Evolutionary conservation across 2,888 invertebrate species (phyloP).

Genomic region (Anthrax anthrax): DNA sequence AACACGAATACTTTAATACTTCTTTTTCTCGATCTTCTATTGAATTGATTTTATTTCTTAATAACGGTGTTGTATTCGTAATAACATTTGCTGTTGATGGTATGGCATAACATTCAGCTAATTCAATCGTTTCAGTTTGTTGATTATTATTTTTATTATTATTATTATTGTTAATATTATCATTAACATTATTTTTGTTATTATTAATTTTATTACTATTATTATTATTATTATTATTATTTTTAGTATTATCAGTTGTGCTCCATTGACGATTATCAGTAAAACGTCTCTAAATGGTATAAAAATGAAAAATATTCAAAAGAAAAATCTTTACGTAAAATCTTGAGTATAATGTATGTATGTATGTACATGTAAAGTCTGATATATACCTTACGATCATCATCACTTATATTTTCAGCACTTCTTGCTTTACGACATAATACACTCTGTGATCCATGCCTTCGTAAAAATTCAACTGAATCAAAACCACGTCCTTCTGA

Average conservation of each 20-base stretch:
- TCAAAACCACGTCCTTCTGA: slow-evolving; percentile 61
- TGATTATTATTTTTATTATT: slow-evolving; percentile 1
- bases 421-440: slow-evolving; percentile 67
- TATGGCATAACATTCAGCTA: slow-evolving; percentile 14
- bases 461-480: slow-evolving; percentile 62
- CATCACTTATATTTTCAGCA: slow-evolving; percentile 48
- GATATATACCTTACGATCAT: slow-evolving; percentile 29
- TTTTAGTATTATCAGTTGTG: slow-evolving; percentile 19
- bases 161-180: too few relatives aligned
- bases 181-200: background rate
- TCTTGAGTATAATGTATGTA: too few relatives aligned
- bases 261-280: slow-evolving; percentile 29
- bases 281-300: slow-evolving; percentile 23
- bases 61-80: background rate
- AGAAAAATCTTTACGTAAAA: background rate
- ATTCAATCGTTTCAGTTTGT: slow-evolving; percentile 15
- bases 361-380: too few relatives aligned
- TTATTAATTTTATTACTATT: slow-evolving; percentile 17
- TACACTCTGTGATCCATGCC: slow-evolving; percentile 66
- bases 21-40: background rate
- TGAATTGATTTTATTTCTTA: background rate
- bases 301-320: background rate
- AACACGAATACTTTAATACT: background rate
- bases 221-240: slow-evolving; percentile 5
- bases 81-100: background rate